A percentile compares a stretch with the other conserved stretches of the same genome.
These are phyloP conservation scores for Argyrosomus japonicus DNA, from an alignment of 2,113 vertebrate species.

Conservation along the genomic window DNA sequence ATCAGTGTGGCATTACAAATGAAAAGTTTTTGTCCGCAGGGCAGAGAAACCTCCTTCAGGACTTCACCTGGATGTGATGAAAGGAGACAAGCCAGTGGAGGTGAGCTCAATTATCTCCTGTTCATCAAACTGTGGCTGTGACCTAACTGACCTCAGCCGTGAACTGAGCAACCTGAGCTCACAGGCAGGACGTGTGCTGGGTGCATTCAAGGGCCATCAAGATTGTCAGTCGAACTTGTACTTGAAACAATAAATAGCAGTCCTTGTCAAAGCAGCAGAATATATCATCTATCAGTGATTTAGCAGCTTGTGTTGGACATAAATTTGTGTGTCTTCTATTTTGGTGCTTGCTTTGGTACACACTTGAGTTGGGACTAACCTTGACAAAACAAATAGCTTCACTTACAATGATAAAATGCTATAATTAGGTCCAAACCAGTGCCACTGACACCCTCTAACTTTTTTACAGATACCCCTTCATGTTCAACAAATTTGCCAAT, in stretches of 20 bases:
- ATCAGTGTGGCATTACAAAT: conserved; percentile 6
- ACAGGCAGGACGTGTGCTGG: neutral
- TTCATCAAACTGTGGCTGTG: conserved; percentile 1
- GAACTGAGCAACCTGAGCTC: conserved; percentile 9
- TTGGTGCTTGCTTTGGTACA: neutral
- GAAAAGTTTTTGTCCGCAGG: conserved; percentile 70
- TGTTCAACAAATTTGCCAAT: too few relatives aligned
- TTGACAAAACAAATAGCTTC: neutral
- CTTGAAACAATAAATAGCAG: neutral
- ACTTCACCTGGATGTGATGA: conserved; percentile 58
- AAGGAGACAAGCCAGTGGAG: conserved; percentile 89
- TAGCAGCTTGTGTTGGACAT: neutral
- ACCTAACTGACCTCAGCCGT: conserved; percentile 16
- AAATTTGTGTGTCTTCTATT: neutral
- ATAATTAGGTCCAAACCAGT: neutral
- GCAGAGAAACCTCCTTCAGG: conserved; percentile 90
- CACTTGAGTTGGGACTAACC: neutral
- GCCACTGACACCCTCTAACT: neutral
- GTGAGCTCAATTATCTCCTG: conserved; percentile 76
- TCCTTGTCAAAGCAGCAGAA: neutral
- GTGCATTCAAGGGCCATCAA: neutral
- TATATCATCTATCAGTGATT: neutral
- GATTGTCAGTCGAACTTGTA: neutral
- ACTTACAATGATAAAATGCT: neutral
- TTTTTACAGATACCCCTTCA: neutral